A percentile compares a stretch with the other conserved stretches of the same genome.
Conservation (phyloP, 1,140 invertebrate species). For the Paramacrobiotus metropolitanus region DNA sequence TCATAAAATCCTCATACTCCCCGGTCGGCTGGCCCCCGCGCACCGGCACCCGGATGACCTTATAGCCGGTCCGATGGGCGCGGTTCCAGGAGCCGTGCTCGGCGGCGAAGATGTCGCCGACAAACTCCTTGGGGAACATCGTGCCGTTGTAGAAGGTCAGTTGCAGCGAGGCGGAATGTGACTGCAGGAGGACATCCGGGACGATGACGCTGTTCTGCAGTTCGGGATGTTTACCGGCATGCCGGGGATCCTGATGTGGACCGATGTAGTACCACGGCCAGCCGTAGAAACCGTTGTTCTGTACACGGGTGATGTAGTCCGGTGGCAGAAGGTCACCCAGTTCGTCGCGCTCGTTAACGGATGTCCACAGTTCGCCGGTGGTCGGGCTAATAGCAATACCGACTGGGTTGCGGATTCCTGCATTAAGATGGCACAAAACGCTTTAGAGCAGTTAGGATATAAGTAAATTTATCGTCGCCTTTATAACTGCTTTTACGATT, state of each 20-base stretch:
- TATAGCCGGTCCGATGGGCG: no score
- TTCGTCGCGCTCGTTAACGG: slow-evolving; percentile 6
- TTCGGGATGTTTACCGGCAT: not conserved
- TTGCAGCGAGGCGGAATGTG: slow-evolving; percentile 5
- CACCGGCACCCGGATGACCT: no score
- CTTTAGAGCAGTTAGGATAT: no score
- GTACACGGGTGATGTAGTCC: slow-evolving; percentile 6
- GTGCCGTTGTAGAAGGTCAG: not conserved
- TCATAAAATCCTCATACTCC: no score
- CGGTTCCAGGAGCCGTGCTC: slow-evolving; percentile 7
- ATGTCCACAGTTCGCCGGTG: not conserved
- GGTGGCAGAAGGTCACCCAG: slow-evolving; percentile 5
- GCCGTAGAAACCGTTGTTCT: slow-evolving; percentile 7
- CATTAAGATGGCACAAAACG: no score
- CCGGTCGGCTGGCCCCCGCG: no score
- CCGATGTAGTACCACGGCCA: slow-evolving; percentile 6
- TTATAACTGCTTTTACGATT: no score
- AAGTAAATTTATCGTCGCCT: no score
- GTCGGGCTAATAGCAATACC: not conserved
- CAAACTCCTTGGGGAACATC: not conserved
- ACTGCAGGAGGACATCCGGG: slow-evolving; percentile 1
- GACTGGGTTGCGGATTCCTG: slow-evolving; percentile 7
- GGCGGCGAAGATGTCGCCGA: not conserved
- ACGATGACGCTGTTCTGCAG: not conserved
- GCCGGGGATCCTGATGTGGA: not conserved